These are phyloP conservation scores for Cyclina sinensis DNA, from an alignment of 1,140 invertebrate genomes.

Conservation along the genomic window DNA sequence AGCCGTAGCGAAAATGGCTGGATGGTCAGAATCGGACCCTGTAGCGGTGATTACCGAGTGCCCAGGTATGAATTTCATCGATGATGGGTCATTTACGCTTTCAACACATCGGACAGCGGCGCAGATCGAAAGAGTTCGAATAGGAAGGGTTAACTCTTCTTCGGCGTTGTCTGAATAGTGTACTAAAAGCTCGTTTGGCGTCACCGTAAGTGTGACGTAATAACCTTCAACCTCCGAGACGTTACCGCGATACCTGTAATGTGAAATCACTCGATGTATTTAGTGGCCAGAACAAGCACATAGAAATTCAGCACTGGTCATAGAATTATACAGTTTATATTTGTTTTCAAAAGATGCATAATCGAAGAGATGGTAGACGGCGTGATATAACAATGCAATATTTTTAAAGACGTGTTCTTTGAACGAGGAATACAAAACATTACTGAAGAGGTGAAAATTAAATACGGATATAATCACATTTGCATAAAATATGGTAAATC, in stretches of 20 bases:
- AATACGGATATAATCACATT: too few species aligned
- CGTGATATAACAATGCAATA: too few species aligned
- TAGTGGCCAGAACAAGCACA: too few species aligned
- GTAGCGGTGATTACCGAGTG: conserved; percentile 91
- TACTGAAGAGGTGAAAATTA: too few species aligned
- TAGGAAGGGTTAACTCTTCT: conserved; percentile 98
- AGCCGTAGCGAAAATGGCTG: conserved; percentile 98
- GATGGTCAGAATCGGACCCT: conserved; percentile 90
- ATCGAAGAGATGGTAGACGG: too few species aligned
- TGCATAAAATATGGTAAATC: too few species aligned
- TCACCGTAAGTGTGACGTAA: conserved; percentile 94
- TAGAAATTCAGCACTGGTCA: too few species aligned
- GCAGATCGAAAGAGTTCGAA: conserved; percentile 98
- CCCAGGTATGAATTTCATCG: conserved; percentile 94
- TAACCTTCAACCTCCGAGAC: conserved; percentile 65
- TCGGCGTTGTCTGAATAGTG: conserved; percentile 99
- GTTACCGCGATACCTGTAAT: conserved; percentile 52
- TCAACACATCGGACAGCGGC: conserved; percentile 92
- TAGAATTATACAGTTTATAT: too few species aligned
- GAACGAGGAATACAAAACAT: too few species aligned
- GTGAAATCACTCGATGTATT: background rate
- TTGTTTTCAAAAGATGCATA: too few species aligned
- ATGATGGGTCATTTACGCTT: conserved; percentile 74
- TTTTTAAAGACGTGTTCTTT: too few species aligned
- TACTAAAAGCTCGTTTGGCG: conserved; percentile 97